phyloP scores from a whole-genome alignment of 2,888 invertebrate species.

The Tetanocera ferruginea region DNA sequence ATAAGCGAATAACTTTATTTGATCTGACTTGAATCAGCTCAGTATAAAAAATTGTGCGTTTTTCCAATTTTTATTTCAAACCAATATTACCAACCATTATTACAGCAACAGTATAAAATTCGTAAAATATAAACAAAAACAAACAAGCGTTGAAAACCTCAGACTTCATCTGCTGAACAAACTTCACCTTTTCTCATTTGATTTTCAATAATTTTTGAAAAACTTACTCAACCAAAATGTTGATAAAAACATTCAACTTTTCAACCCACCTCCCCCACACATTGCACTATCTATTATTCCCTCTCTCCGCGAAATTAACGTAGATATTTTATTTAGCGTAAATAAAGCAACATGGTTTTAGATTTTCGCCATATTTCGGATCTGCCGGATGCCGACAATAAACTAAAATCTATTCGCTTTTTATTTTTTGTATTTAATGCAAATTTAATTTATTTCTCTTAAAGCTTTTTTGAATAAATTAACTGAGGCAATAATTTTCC shows the following conservation, averaged over 20 bases:
- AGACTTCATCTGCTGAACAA: too few relatives aligned
- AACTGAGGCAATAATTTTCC: conserved; percentile 27
- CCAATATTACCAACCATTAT: too few relatives aligned
- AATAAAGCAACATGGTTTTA: neutral
- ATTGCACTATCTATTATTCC: neutral
- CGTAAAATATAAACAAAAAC: too few relatives aligned
- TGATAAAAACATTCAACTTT: neutral
- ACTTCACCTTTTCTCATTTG: too few relatives aligned
- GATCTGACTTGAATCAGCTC: too few relatives aligned
- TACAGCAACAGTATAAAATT: too few relatives aligned
- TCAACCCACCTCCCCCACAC: neutral
- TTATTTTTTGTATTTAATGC: neutral
- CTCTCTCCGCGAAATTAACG: neutral
- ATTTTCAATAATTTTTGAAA: too few relatives aligned
- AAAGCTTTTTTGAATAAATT: conserved; percentile 26
- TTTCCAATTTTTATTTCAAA: too few relatives aligned
- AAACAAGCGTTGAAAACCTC: too few relatives aligned
- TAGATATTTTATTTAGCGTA: neutral
- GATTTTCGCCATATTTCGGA: neutral
- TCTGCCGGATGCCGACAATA: neutral
- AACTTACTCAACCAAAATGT: neutral
- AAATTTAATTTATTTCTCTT: conserved; percentile 7
- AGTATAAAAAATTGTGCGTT: too few relatives aligned
- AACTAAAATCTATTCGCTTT: neutral
- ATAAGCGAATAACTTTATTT: too few relatives aligned